Evolutionary conservation across 2,113 vertebrate genomes (phyloP).

Genomic region (Galeopterus variegatus): DNA sequence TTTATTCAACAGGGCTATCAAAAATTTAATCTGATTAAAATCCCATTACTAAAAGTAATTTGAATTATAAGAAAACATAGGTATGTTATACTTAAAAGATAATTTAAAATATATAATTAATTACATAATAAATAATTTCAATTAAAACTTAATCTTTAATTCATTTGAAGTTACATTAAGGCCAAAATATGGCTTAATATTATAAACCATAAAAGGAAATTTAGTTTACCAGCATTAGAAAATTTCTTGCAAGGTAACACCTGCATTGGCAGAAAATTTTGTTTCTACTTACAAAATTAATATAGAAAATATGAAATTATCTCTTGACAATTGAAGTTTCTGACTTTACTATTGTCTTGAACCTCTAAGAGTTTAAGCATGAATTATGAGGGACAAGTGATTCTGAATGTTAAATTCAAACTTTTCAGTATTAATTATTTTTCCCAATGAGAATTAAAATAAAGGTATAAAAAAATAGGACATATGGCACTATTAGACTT

Average conservation of each 20-base stretch:
- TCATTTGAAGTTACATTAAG: background rate
- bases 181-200: background rate
- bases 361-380: background rate
- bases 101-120: background rate
- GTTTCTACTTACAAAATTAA: background rate
- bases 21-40: slow-evolving; percentile 2
- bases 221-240: background rate
- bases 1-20: background rate
- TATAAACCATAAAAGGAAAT: background rate
- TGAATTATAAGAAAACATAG: background rate
- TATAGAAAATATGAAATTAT: background rate
- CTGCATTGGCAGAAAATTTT: background rate
- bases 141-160: background rate
- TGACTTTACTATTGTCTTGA: background rate
- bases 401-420: background rate
- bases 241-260: background rate
- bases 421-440: background rate
- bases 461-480: background rate
- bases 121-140: background rate
- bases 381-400: background rate
- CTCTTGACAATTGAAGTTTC: background rate
- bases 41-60: background rate
- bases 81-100: background rate
- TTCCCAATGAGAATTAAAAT: background rate
- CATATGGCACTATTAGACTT: background rate